These are phyloP conservation scores for Pao palembangensis DNA, from an alignment of 2,113 vertebrate species.

Conservation along the genomic window DNA sequence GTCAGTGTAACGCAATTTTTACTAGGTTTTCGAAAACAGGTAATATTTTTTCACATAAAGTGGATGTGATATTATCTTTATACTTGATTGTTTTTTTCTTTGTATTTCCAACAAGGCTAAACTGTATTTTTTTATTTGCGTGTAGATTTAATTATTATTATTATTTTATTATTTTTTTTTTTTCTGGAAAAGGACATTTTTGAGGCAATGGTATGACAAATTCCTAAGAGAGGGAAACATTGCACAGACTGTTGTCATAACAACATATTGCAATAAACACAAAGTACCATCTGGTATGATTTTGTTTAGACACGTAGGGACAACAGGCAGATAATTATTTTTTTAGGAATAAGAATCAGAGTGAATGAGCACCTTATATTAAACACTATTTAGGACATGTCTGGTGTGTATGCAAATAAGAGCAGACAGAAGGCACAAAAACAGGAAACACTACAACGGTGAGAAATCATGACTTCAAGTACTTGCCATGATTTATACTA, in stretches of 20 bases:
- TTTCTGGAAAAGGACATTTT: conserved; percentile 18
- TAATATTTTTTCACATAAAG: background rate
- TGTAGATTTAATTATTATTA: no score
- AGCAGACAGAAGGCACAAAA: background rate
- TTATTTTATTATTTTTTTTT: background rate
- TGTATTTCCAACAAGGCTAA: background rate
- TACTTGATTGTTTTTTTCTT: conserved; percentile 4
- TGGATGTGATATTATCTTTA: background rate
- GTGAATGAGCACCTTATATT: conserved; percentile 28
- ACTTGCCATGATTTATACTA: background rate
- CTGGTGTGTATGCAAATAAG: background rate
- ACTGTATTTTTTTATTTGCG: background rate
- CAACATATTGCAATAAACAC: conserved; percentile 74
- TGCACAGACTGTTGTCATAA: conserved; percentile 75
- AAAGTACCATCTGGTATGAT: conserved; percentile 69
- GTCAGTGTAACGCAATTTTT: conserved; percentile 30
- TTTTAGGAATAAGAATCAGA: conserved; percentile 52
- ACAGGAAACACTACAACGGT: background rate
- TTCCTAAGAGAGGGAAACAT: conserved; percentile 67
- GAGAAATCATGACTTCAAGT: background rate
- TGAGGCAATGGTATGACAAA: conserved; percentile 54
- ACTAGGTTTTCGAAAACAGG: no score
- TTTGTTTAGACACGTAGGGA: conserved; percentile 64
- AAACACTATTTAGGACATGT: background rate
- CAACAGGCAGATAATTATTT: conserved; percentile 67